Percentiles rank a stretch among this genome's conserved stretches.
Conservation (phyloP, 2,797 vertebrate species). For the Siniperca obscura region DNA sequence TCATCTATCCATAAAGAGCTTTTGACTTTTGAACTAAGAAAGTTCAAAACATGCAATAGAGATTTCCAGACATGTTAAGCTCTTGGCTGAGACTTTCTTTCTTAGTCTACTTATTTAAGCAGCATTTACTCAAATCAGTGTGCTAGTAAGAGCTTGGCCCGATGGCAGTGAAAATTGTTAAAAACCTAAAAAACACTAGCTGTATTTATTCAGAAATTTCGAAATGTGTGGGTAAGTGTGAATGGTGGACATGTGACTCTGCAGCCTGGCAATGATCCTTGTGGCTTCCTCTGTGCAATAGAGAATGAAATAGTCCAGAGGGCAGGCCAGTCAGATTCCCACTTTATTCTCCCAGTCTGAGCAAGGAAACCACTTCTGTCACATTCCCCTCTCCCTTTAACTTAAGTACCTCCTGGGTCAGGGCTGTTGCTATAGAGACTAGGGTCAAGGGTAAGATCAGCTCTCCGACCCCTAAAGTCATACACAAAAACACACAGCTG, state of each 20-base stretch:
- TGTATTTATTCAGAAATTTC: constrained; percentile 51
- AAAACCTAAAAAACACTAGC: constrained; percentile 22
- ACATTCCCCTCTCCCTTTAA: constrained; percentile 58
- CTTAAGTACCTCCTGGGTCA: constrained; percentile 68
- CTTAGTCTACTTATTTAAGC: constrained; percentile 65
- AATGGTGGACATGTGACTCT: constrained; percentile 68
- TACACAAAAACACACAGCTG: constrained; percentile 38
- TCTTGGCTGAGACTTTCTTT: constrained; percentile 54
- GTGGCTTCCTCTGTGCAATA: constrained; percentile 53
- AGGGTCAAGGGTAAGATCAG: constrained; percentile 38
- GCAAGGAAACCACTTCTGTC: constrained; percentile 70
- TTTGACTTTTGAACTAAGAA: constrained; percentile 58
- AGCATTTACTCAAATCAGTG: constrained; percentile 33
- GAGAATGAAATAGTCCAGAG: constrained; percentile 72
- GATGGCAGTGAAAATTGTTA: constrained; percentile 16
- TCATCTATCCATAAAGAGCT: constrained; percentile 53
- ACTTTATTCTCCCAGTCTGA: constrained; percentile 56
- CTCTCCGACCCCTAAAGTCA: constrained; percentile 27
- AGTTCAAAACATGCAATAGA: constrained; percentile 52
- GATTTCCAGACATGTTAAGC: constrained; percentile 69
- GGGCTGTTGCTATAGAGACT: constrained; percentile 68
- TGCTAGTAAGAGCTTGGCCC: constrained; percentile 24
- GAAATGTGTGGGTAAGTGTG: constrained; percentile 54
- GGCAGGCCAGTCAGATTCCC: constrained; percentile 50
- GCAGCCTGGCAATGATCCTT: constrained; percentile 54